Conservation (phyloP, 2,797 vertebrate genomes). For the Lindbergichthys nudifrons region DNA sequence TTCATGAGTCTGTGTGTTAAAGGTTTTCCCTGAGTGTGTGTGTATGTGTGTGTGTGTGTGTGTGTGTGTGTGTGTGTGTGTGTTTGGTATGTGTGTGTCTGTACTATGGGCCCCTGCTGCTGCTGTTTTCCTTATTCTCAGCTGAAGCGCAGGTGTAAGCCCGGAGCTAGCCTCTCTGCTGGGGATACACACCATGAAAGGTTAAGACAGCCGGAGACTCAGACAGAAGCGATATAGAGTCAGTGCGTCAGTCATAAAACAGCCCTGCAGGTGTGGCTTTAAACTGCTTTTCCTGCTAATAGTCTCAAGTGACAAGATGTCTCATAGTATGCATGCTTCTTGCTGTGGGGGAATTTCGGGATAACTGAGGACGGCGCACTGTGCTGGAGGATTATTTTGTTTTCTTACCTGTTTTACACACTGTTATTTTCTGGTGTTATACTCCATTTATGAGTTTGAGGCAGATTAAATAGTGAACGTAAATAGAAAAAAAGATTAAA, state of each 20-base stretch:
- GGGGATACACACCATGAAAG: conserved; percentile 65
- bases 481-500: not conserved
- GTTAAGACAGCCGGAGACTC: conserved; percentile 62
- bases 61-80: conserved; percentile 24
- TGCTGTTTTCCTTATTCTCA: conserved; percentile 60
- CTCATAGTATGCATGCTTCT: conserved; percentile 33
- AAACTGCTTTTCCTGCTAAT: conserved; percentile 38
- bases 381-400: conserved; percentile 1
- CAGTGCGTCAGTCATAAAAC: conserved; percentile 30
- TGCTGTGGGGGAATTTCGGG: conserved; percentile 3
- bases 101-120: conserved; percentile 62
- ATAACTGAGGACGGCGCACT: conserved; percentile 8
- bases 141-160: conserved; percentile 70
- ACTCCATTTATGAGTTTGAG: not conserved
- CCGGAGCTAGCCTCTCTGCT: conserved; percentile 61
- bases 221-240: conserved; percentile 46
- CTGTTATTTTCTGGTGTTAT: conserved; percentile 1
- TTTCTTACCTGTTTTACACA: conserved; percentile 7
- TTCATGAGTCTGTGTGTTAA: not conserved
- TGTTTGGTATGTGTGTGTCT: conserved; percentile 22
- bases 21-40: not conserved
- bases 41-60: conserved; percentile 19
- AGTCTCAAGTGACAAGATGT: conserved; percentile 22
- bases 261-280: conserved; percentile 48
- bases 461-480: not conserved